A percentile compares a stretch with the other conserved stretches of the same genome.
Evolutionary conservation across 2,888 invertebrate species (phyloP).

Genomic region (Andrena marginata): DNA sequence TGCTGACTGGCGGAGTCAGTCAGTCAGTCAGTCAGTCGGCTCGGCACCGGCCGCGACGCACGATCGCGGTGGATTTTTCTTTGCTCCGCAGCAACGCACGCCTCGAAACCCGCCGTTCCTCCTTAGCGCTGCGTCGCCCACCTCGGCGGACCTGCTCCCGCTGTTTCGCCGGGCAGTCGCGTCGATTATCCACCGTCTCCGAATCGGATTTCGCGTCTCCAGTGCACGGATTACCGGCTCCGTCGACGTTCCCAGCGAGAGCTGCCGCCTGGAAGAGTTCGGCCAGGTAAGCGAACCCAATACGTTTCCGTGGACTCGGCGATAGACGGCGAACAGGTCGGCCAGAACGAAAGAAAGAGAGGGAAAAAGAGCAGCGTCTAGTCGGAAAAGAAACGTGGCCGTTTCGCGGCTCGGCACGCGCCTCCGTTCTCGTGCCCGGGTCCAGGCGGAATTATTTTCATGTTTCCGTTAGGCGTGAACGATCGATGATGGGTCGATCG

Average conservation of each 20-base stretch:
- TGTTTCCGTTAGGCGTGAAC: constrained; percentile 64
- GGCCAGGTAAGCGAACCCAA: not conserved
- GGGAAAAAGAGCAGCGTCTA: too few relatives aligned
- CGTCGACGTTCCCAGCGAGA: not conserved
- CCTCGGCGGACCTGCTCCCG: not conserved
- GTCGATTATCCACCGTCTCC: not conserved
- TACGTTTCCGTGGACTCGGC: not conserved
- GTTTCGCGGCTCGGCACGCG: too few relatives aligned
- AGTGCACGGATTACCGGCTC: constrained; percentile 38
- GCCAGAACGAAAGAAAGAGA: not conserved
- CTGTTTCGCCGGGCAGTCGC: not conserved
- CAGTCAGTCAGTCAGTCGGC: constrained; percentile 80
- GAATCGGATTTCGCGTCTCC: not conserved
- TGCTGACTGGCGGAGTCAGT: constrained; percentile 77
- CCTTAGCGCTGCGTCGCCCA: not conserved
- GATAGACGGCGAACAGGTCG: not conserved
- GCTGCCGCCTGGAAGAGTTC: not conserved
- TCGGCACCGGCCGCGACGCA: constrained; percentile 75
- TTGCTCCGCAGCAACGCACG: not conserved
- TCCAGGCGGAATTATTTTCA: constrained; percentile 29
- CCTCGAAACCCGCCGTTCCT: not conserved
- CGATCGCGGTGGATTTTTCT: constrained; percentile 57
- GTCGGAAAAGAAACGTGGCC: not conserved
- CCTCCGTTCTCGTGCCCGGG: not conserved
- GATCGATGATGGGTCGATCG: constrained; percentile 56